phyloP scores from a whole-genome alignment of 2,888 invertebrate genomes.

The Helobdella robusta region DNA sequence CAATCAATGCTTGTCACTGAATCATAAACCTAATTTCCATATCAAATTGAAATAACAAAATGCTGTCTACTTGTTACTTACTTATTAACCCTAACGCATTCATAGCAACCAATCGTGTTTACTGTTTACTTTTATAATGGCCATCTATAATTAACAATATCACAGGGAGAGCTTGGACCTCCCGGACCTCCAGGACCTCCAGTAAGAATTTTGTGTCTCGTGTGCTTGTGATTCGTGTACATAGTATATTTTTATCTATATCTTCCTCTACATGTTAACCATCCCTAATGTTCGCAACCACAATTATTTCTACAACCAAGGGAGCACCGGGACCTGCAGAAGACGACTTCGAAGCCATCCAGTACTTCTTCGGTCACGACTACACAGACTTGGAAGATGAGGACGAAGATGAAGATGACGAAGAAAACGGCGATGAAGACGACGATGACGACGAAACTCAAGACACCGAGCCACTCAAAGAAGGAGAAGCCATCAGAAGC shows the following conservation, averaged over 20 bases:
- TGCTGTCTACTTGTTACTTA: not conserved
- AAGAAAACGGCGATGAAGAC: not conserved
- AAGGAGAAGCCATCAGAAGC: not conserved
- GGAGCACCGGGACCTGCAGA: conserved; percentile 21
- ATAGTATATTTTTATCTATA: too few relatives aligned
- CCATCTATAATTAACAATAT: too few relatives aligned
- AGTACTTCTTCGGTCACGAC: conserved; percentile 1
- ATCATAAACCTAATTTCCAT: too few relatives aligned
- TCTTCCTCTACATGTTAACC: too few relatives aligned
- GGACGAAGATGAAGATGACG: conserved; percentile 7
- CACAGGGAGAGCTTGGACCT: conserved; percentile 49
- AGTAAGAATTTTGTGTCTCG: conserved; percentile 25
- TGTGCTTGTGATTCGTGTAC: too few relatives aligned
- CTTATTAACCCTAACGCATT: not conserved
- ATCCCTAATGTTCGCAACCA: not conserved
- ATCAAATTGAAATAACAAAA: too few relatives aligned
- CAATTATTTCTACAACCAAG: conserved; percentile 1
- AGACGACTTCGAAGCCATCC: conserved; percentile 14
- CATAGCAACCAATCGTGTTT: not conserved
- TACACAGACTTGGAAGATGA: not conserved
- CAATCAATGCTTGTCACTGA: too few relatives aligned
- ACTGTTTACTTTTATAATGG: not conserved
- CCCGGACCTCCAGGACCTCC: conserved; percentile 51
- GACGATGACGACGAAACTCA: not conserved
- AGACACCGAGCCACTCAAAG: not conserved